phyloP scores from a whole-genome alignment of 2,888 invertebrate species.

The Phyllotreta cruciferae region DNA sequence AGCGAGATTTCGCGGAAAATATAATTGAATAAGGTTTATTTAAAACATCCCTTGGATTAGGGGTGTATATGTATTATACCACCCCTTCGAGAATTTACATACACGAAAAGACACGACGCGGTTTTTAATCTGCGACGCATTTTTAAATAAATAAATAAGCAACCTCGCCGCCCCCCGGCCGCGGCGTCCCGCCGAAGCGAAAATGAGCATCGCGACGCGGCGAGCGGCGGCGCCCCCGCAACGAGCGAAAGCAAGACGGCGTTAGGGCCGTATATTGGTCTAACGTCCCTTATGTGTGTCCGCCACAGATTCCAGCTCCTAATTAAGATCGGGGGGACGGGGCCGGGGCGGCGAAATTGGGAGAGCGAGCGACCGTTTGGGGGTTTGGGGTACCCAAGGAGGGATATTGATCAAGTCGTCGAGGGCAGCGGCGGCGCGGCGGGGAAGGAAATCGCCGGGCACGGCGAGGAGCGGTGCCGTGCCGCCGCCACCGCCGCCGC shows the following conservation, averaged over 20 bases:
- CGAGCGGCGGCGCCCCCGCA: neutral
- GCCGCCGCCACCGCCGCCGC: constrained; percentile 10
- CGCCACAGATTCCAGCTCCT: constrained; percentile 85
- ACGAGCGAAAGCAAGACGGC: constrained; percentile 41
- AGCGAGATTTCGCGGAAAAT: constrained; percentile 14
- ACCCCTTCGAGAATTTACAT: too few relatives aligned
- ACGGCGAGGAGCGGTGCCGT: constrained; percentile 49
- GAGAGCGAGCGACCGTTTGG: constrained; percentile 33
- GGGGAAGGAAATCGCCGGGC: constrained; percentile 26
- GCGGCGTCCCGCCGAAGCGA: constrained; percentile 34
- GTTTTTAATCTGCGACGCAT: neutral
- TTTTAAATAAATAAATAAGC: constrained; percentile 9
- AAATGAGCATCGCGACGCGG: constrained; percentile 38
- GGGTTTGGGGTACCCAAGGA: constrained; percentile 54
- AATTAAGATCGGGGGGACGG: constrained; percentile 78
- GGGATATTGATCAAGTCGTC: constrained; percentile 61
- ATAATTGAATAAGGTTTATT: constrained; percentile 18
- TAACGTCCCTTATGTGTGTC: constrained; percentile 70
- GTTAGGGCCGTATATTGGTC: constrained; percentile 57
- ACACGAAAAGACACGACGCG: too few relatives aligned
- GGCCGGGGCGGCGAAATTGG: constrained; percentile 51
- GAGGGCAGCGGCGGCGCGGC: constrained; percentile 46
- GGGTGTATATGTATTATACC: neutral
- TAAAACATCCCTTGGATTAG: constrained; percentile 12
- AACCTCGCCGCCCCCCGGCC: constrained; percentile 16